phyloP scores from a whole-genome alignment of 2,113 vertebrate genomes.

The Ibidorhyncha struthersii region DNA sequence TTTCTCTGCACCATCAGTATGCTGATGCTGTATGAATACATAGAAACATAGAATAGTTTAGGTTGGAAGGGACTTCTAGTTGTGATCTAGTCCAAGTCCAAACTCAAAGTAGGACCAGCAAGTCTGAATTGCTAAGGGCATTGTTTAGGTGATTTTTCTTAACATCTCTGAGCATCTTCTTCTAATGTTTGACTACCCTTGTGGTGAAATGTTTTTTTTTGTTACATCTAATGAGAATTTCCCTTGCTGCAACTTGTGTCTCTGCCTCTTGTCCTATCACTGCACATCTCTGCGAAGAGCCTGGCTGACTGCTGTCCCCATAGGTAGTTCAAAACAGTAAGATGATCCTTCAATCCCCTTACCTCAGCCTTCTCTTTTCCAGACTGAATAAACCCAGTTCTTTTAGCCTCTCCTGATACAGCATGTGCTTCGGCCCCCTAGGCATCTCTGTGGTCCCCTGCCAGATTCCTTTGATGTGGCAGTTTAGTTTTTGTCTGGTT shows the following conservation, averaged over 20 bases:
- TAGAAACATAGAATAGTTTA: background rate
- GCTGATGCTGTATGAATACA: background rate
- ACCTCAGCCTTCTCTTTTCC: background rate
- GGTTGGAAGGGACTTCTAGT: background rate
- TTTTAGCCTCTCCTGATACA: background rate
- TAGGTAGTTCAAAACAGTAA: background rate
- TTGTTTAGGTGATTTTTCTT: background rate
- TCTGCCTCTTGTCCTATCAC: background rate
- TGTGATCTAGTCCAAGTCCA: background rate
- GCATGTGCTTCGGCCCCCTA: background rate
- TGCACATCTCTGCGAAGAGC: background rate
- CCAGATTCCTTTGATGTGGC: background rate
- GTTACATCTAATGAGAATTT: background rate
- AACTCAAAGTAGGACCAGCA: background rate
- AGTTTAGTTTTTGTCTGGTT: background rate
- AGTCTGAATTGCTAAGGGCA: background rate
- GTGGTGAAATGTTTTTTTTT: background rate
- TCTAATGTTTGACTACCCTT: background rate
- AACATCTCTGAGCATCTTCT: background rate
- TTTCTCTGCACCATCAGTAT: background rate
- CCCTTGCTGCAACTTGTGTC: background rate
- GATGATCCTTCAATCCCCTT: background rate
- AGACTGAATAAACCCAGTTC: background rate
- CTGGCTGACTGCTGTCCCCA: background rate
- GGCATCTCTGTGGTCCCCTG: background rate